Conservation (phyloP, 1,140 invertebrate genomes). For the Dreissena rostriformis region DNA sequence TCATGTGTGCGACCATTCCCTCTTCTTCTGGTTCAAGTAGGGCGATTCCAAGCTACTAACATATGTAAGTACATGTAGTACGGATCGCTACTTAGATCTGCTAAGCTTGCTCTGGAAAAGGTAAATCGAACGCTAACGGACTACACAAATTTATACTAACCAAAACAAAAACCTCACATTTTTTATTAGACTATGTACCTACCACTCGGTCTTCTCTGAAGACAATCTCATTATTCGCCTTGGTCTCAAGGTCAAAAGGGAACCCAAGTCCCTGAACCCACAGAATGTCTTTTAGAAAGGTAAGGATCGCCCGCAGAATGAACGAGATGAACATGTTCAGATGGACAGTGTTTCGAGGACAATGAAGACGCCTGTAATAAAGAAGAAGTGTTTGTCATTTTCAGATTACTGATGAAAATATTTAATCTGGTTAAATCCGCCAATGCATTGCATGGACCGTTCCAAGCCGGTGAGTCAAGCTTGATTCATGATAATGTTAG, state of each 20-base stretch:
- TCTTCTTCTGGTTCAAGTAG: too few species aligned
- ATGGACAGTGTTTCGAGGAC: constrained; percentile 87
- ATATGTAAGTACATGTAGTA: too few species aligned
- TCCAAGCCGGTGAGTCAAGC: neutral
- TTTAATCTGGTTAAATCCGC: neutral
- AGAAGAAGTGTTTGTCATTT: constrained; percentile 9
- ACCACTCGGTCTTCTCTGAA: constrained; percentile 43
- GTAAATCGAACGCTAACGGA: too few species aligned
- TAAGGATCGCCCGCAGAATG: constrained; percentile 85
- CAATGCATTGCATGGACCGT: neutral
- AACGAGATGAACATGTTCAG: constrained; percentile 88
- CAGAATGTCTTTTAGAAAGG: constrained; percentile 84
- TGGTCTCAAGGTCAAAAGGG: constrained; percentile 65
- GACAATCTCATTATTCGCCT: constrained; percentile 25
- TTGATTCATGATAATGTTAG: too few species aligned
- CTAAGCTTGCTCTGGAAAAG: too few species aligned
- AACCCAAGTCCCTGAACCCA: constrained; percentile 85
- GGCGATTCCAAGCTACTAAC: too few species aligned
- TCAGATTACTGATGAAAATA: neutral
- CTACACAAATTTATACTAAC: too few species aligned
- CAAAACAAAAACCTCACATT: too few species aligned
- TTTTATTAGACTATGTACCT: neutral
- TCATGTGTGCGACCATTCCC: too few species aligned
- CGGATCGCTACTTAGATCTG: too few species aligned
- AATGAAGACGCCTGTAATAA: constrained; percentile 84